phyloP scores from a whole-genome alignment of 37 sponge, comb jelly and placozoan genomes.

The Haliclona indistincta region DNA sequence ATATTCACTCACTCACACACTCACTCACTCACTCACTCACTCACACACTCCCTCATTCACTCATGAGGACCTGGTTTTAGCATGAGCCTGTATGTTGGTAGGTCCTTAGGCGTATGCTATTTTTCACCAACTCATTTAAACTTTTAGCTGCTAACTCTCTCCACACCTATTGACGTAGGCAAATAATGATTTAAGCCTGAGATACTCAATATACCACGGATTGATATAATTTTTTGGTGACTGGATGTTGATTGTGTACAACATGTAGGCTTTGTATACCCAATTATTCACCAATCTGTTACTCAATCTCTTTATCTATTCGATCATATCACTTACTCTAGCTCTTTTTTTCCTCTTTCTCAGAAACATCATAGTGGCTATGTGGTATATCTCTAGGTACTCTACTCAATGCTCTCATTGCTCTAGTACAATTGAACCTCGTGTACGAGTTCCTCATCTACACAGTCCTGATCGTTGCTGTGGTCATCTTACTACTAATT shows the following conservation, averaged over 20 bases:
- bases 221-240: too few relatives aligned
- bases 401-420: slow-evolving; percentile 59
- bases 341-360: not conserved
- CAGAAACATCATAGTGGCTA: slow-evolving; percentile 67
- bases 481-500: slow-evolving; percentile 43
- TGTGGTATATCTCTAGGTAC: slow-evolving; percentile 67
- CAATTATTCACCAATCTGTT: not conserved
- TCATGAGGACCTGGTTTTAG: too few relatives aligned
- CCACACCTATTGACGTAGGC: not conserved
- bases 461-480: slow-evolving; percentile 35
- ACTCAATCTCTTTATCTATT: not conserved
- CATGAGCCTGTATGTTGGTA: too few relatives aligned
- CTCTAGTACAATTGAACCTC: slow-evolving; percentile 45
- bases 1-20: too few relatives aligned
- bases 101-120: not conserved
- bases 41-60: too few relatives aligned
- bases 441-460: slow-evolving; percentile 58
- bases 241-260: too few relatives aligned
- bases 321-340: not conserved
- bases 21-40: too few relatives aligned
- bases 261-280: not conserved
- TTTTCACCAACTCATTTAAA: too few relatives aligned
- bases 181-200: not conserved
- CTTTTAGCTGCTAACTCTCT: too few relatives aligned
- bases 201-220: too few relatives aligned